Evolutionary conservation across 2,888 invertebrate genomes (phyloP), one percentile per base, ranked within the genome.

Genomic region (Rotaria magnacalcarata): DNA sequence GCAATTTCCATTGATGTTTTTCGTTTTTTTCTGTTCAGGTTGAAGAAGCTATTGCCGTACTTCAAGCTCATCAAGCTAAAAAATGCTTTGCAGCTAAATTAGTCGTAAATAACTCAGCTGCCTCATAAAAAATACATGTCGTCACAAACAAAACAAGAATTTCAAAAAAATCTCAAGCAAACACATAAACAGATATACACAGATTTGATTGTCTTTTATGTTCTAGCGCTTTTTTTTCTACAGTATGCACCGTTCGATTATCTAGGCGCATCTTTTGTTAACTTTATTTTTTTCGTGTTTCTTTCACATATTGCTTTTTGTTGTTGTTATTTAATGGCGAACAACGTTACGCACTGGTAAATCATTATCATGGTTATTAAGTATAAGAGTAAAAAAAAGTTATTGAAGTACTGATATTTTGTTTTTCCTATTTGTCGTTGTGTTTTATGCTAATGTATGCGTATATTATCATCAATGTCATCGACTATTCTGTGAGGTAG

Each of bases 1-100:
- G 19, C 2, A 19, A 24, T 50, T 8, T 50, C 50, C 24, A 24
- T 43, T 8, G n/a, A n/a, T n/a, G n/a, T 24, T 43, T 0, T 80
- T 8, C 41, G 43, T 11, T 67, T 34, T 67, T 4, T 8, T 27
- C 34, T 14, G 14, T 4, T 34, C 47, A 80, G 80, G 86, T 86
- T 11, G 86, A 86, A n/a, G 86, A 86, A 85, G 86, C 86, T 85
- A 85, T 86, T 58, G 85, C 85, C 75, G 86, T 86, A 27, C 50
- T 86, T 16, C n/a, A n/a, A n/a, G n/a, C n/a, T n/a, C n/a, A n/a
- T n/a, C n/a, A n/a, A n/a, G n/a, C n/a, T n/a, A n/a, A 86, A 52
- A 85, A 86, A 56, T 10, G 43, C 4, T 80, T 47, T 80, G 80
- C 80, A 80, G 80, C 80, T 47, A 80, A 80, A 80, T 47, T 47